Base-by-base conservation (phyloP, 2,888 invertebrate genomes). In the Polydrusus cervinus region DNA sequence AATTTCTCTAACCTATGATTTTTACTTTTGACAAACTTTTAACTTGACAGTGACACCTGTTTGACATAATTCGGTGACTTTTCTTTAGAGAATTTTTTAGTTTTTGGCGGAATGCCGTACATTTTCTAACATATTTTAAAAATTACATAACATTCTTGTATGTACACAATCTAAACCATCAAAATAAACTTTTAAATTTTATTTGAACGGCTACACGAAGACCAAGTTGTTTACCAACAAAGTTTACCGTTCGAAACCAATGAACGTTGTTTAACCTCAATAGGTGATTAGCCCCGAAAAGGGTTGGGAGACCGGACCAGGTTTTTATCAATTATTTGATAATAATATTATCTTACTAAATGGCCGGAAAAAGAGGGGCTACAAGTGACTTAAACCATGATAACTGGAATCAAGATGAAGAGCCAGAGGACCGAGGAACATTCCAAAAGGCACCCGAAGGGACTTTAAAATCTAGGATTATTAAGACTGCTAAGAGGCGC, bases 371-470 rank as follows among this genome's bases (percentile, higher is more conserved):
- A 88, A 90, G 97, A 78, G 87, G 89, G 80, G 95, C 96, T 34
- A 90, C 92, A 6, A 89, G 89, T 20, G 93, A 95, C 72, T 87
- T 97, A 78, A 95, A 93, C 87, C 94, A 94, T 82, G 93, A 94
- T 11, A 96, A 96, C 85, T 96, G 96, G 96, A 92, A 96, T 84
- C 88, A 91, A 75, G 95, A 95, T 70, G 93, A 94, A 1, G 92
- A 92, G 64, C 88, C 89, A 0, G 95, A 95, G 84, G 93, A 95
- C 81, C 91, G 92, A 79, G 96, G 96, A 9, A 89, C 89, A 43
- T 96, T 95, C 85, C 88, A 89, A 80, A 86, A 87, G 80, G 92
- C 92, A 14, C 90, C 93, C 1, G 91, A 92, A 45, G 93, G 94
- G 60, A 90, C 93, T 75, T 85, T 97, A 20, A 92, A 93, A 83